phyloP scores from a whole-genome alignment of 2,888 invertebrate genomes.

The Geotrupes spiniger region DNA sequence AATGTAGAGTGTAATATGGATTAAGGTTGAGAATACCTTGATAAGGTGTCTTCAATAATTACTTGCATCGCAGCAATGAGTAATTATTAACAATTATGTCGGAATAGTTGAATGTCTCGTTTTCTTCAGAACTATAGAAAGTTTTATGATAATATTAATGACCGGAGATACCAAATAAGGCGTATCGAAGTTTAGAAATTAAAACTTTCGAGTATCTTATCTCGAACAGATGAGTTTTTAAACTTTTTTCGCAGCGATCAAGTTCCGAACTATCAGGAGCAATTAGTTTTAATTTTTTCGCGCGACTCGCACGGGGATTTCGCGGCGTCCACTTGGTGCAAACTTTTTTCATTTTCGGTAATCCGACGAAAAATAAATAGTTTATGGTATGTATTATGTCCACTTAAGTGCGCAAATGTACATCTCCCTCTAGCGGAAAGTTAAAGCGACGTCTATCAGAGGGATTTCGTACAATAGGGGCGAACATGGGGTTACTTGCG shows the following conservation, averaged over 20 bases:
- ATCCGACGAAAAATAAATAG: constrained; percentile 6
- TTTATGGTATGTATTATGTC: constrained; percentile 16
- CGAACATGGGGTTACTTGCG: constrained; percentile 8
- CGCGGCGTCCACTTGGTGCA: neutral
- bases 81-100: too few species aligned
- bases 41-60: too few species aligned
- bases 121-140: too few species aligned
- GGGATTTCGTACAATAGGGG: constrained; percentile 7
- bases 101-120: too few species aligned
- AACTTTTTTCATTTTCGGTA: neutral
- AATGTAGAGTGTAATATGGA: too few species aligned
- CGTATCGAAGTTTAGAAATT: constrained; percentile 20
- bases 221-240: constrained; percentile 5
- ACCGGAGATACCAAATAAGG: constrained; percentile 16
- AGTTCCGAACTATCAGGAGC: neutral
- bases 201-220: constrained; percentile 12
- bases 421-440: constrained; percentile 15
- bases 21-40: too few species aligned
- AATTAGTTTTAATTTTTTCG: constrained; percentile 2
- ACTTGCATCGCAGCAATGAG: too few species aligned
- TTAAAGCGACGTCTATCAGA: constrained; percentile 2
- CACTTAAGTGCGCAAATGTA: constrained; percentile 16
- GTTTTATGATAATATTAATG: constrained; percentile 15
- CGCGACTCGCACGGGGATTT: neutral
- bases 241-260: neutral